Conservation (phyloP, 2,888 invertebrate species). For the Himalopsyche tibetana region DNA sequence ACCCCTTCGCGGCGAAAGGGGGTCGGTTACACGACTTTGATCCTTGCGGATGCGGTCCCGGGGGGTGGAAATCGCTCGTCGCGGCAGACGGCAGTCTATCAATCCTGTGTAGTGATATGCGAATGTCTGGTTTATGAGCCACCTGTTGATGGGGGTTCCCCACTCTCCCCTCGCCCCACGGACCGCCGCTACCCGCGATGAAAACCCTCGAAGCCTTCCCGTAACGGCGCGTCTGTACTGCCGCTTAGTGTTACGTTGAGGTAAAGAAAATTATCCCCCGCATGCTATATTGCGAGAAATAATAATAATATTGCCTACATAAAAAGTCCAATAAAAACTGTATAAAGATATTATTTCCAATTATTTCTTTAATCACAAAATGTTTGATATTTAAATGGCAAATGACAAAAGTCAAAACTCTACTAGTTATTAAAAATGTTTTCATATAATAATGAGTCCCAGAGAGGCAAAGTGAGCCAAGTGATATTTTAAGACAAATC, state of each 20-base stretch:
- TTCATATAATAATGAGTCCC: no score
- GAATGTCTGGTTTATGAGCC: slow-evolving; percentile 76
- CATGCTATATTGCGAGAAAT: no score
- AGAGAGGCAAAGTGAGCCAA: no score
- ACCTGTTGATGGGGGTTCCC: slow-evolving; percentile 71
- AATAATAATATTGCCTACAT: no score
- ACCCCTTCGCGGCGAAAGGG: slow-evolving; percentile 48
- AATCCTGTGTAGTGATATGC: slow-evolving; percentile 73
- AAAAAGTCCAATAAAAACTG: no score
- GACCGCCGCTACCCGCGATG: slow-evolving; percentile 66
- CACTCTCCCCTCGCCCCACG: slow-evolving; percentile 66
- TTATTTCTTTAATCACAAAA: no score
- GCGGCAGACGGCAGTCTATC: slow-evolving; percentile 64
- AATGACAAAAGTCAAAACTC: no score
- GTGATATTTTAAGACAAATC: no score
- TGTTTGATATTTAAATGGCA: no score
- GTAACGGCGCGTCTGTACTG: slow-evolving; percentile 64
- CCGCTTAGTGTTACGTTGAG: background rate
- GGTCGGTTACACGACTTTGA: slow-evolving; percentile 45
- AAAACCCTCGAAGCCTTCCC: slow-evolving; percentile 39
- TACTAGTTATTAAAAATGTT: no score
- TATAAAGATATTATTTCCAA: no score
- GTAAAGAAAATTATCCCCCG: slow-evolving; percentile 1
- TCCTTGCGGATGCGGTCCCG: slow-evolving; percentile 51
- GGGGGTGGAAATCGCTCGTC: slow-evolving; percentile 56